Evolutionary conservation across 2,888 invertebrate species (phyloP).

Genomic region (Bimastos eiseni): DNA sequence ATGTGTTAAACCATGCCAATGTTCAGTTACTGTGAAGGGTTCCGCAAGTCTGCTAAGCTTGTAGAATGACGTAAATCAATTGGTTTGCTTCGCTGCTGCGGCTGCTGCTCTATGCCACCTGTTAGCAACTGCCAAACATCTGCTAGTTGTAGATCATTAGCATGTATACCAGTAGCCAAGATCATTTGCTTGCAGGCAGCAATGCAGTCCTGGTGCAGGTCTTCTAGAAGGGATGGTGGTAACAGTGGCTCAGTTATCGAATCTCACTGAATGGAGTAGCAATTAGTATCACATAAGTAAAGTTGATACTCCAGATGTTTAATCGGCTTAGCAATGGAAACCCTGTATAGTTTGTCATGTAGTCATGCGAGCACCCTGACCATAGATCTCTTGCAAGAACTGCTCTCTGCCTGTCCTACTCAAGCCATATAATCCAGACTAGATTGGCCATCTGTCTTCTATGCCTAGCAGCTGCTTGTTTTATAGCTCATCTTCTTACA

Average conservation of each 20-base stretch:
- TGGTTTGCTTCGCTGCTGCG: neutral
- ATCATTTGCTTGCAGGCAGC: neutral
- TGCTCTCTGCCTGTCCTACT: no score
- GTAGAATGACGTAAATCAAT: neutral
- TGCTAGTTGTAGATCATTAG: slow-evolving; percentile 3
- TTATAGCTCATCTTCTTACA: no score
- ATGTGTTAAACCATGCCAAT: no score
- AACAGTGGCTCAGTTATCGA: neutral
- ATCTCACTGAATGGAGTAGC: neutral
- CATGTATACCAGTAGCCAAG: neutral
- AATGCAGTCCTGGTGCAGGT: neutral
- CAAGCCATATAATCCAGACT: no score
- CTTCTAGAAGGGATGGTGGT: neutral
- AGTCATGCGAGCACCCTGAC: no score
- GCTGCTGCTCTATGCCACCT: neutral
- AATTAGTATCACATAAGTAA: neutral
- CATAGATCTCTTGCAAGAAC: no score
- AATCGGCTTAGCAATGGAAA: neutral
- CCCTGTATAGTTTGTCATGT: no score
- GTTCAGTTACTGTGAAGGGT: neutral
- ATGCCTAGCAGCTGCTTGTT: no score
- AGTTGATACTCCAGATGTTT: neutral
- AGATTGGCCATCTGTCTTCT: no score
- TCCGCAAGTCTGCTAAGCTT: neutral
- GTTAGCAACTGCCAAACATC: neutral